Evolutionary conservation across 2,797 vertebrate species (phyloP).

Genomic region (Enteromius treurensis): DNA sequence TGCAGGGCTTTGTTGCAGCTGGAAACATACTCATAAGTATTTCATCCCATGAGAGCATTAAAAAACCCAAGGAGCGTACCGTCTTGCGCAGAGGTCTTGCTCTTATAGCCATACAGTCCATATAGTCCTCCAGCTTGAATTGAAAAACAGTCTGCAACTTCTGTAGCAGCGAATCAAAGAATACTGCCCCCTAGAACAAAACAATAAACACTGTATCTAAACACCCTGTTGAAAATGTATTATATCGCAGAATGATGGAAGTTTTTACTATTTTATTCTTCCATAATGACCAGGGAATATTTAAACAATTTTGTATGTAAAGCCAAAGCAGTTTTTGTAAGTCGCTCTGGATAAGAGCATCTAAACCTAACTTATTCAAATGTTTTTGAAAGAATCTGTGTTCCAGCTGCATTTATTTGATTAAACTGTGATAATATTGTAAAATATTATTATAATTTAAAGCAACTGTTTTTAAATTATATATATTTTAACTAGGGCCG

Average conservation of each 20-base stretch:
- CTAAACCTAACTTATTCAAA: neutral
- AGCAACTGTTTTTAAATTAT: neutral
- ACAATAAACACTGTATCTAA: neutral
- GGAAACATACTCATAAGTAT: neutral
- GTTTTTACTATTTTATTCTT: neutral
- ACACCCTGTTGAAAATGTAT: neutral
- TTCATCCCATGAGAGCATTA: neutral
- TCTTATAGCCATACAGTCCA: slow-evolving; percentile 96
- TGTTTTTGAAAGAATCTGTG: neutral
- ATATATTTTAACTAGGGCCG: neutral
- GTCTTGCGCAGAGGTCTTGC: slow-evolving; percentile 91
- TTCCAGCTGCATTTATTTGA: neutral
- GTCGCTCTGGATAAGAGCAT: neutral
- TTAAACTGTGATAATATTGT: neutral
- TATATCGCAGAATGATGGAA: neutral
- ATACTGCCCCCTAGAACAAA: slow-evolving; percentile 84
- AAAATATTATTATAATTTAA: neutral
- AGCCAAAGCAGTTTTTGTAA: neutral
- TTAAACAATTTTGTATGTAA: neutral
- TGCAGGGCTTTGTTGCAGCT: neutral
- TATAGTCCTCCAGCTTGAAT: slow-evolving; percentile 94
- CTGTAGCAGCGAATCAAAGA: slow-evolving; percentile 92
- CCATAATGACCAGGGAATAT: neutral
- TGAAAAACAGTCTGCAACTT: slow-evolving; percentile 93
- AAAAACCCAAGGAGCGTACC: slow-evolving; percentile 71